Conservation (phyloP, 2,113 vertebrate genomes). For the Ranitomeya imitator region DNA sequence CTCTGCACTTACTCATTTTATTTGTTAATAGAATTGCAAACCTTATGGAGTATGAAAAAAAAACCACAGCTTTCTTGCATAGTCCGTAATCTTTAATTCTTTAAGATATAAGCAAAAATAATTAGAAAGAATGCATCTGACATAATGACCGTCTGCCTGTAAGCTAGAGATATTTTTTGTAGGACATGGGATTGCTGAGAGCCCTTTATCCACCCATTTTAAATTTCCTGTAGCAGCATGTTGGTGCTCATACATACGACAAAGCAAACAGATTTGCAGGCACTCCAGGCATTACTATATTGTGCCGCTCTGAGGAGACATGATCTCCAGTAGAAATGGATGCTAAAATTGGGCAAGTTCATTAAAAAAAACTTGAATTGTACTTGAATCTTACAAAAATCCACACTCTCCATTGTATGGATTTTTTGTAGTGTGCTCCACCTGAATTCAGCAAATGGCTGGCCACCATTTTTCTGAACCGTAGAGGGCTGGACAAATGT, state of each 20-base stretch:
- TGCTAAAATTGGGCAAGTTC: too few species aligned
- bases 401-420: too few species aligned
- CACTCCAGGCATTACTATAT: too few species aligned
- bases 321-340: too few species aligned
- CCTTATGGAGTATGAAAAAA: conserved; percentile 32
- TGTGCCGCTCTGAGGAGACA: too few species aligned
- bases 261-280: not conserved
- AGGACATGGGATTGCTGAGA: not conserved
- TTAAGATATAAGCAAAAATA: not conserved
- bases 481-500: too few species aligned
- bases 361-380: too few species aligned
- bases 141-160: not conserved
- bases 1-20: conserved; percentile 8
- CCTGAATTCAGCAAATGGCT: too few species aligned
- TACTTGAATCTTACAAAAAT: too few species aligned
- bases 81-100: not conserved
- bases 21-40: conserved; percentile 12
- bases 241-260: not conserved
- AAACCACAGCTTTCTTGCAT: not conserved
- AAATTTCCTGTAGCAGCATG: not conserved
- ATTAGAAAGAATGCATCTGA: not conserved
- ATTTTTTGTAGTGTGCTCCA: too few species aligned
- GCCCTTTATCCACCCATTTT: not conserved
- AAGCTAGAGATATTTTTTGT: not conserved
- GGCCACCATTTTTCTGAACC: too few species aligned